These are phyloP conservation scores for Platalea minor DNA, from an alignment of 2,797 vertebrate species.

Conservation along the genomic window DNA sequence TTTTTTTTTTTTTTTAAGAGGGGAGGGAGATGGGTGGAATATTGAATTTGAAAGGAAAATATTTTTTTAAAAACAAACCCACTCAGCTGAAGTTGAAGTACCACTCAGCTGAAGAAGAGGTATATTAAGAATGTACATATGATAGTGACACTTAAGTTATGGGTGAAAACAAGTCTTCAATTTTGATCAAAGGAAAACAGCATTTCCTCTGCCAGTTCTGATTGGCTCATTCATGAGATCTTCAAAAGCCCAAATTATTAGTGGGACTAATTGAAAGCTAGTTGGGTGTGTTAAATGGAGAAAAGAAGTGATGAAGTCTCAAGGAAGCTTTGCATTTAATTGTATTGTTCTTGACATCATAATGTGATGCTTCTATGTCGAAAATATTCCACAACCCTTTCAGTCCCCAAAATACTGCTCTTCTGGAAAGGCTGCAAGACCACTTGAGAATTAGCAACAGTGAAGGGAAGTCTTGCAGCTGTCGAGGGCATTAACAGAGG, in stretches of 20 bases:
- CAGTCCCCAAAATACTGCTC: neutral
- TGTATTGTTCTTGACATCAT: neutral
- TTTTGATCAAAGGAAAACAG: constrained; percentile 31
- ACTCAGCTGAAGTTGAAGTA: constrained; percentile 40
- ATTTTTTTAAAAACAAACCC: constrained; percentile 34
- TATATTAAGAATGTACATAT: neutral
- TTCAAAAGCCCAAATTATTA: constrained; percentile 32
- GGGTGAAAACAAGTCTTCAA: constrained; percentile 38
- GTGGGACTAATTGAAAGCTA: neutral
- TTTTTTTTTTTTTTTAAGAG: neutral
- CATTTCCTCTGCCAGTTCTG: constrained; percentile 9
- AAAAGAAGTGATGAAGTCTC: neutral
- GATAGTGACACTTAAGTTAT: neutral
- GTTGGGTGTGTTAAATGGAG: neutral
- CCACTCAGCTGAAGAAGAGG: constrained; percentile 33
- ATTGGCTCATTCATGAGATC: constrained; percentile 36
- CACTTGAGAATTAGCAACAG: neutral
- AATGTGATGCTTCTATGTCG: neutral
- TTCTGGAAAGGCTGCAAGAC: neutral
- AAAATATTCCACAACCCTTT: neutral
- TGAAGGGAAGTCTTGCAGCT: neutral
- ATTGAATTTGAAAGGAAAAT: constrained; percentile 3
- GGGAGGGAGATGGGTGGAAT: neutral
- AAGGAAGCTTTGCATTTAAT: constrained; percentile 17
- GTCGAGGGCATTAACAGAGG: neutral